Base-by-base conservation (phyloP, 2,113 vertebrate species). In the Mormoops blainvillei region DNA sequence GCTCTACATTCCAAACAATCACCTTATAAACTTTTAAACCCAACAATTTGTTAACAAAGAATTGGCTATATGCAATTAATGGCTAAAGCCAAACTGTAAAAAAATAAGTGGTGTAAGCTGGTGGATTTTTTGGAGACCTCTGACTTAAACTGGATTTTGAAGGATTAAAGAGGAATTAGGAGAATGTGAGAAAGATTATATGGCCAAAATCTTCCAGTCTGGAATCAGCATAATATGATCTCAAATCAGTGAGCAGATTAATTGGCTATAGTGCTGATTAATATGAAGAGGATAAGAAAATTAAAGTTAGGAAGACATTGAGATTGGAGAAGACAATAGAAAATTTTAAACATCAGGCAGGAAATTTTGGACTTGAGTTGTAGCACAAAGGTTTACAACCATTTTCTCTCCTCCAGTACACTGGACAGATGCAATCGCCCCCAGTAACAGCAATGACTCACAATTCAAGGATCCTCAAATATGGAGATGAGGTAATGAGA, bases 21-120 rank as follows among this genome's bases (percentile, higher is more conserved):
- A 83, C 73, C 36, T 74, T 74, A 90, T 8, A 93, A 95, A 87
- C 38, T 50, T 94, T 84, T 56, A 87, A 95, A 54, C 14, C 78
- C 78, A 78, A 87, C 7, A 56, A 68, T 86, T 76, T 52, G 13
- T 91, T 85, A 82, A 93, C 50, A 83, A 85, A 91, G 36, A 89
- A 63, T 52, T 83, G 9, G 8, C 38, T 88, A 13, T 73, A 56
- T 56, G 16, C 16, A 71, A 90, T 77, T 56, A 78, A 89, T 68
- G 38, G 18, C 38, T 83, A 48, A 89, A 89, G 81, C 52, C 24
- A 58, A 68, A 36, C 50, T 36, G 4, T 56, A 38, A 91, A 94
- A 94, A 58, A 71, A 0, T 50, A 87, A 82, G 11, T 85, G 33
- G 19, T 11, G 2, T n/a, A 91, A 71, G 7, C 20, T 84, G 5